Evolutionary conservation across 2,113 vertebrate genomes (phyloP), one percentile per base, ranked within the genome.

Genomic region (Todiramphus chloris): DNA sequence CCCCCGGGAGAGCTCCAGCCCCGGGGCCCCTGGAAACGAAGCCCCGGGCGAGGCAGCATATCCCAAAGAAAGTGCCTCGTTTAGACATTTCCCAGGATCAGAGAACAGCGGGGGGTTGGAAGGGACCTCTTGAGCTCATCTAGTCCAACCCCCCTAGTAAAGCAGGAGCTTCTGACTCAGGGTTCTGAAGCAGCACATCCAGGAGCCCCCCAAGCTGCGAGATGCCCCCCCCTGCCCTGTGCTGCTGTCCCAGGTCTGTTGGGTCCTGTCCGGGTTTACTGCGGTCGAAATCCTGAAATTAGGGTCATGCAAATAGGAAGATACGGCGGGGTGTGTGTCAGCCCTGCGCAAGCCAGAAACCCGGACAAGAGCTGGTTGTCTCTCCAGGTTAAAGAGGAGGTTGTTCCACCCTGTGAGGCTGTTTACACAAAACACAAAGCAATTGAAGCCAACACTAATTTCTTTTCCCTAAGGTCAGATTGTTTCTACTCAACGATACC

Each of bases 391-490:
- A 48, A 88, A 87, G 64, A 79, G 68, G 67, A 80, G 89, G 83
- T 85, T 93, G 94, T 89, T 96, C 94, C 75, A 30, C 81, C 68
- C 75, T 6, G 67, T 51, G 89, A 63, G 86, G 85, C 85, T 95
- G 94, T 97, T 97, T 86, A 96, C 96, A 90, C 92, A 96, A 96
- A 95, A 95, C 90, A 96, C 93, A 94, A 93, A 93, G 93, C 90
- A 67, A 83, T 79, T 33, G 60, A 55, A 62, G 31, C 83, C 11
- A 11, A 31, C 8, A 53, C 88, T 93, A 77, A 94, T 94, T 96
- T 95, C 51, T 92, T 91, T 90, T 87, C 92, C 94, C 93, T 94
- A 62, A 77, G 95, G 96, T 94, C 94, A 96, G 77, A 53, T 94
- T 97, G 92, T 97, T 97, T 96, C 87, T 92, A 16, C 78, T 89